Percentiles rank a stretch among this genome's conserved stretches.
phyloP scores from a whole-genome alignment of 2,888 invertebrate species.

The Leucophenga montana region DNA sequence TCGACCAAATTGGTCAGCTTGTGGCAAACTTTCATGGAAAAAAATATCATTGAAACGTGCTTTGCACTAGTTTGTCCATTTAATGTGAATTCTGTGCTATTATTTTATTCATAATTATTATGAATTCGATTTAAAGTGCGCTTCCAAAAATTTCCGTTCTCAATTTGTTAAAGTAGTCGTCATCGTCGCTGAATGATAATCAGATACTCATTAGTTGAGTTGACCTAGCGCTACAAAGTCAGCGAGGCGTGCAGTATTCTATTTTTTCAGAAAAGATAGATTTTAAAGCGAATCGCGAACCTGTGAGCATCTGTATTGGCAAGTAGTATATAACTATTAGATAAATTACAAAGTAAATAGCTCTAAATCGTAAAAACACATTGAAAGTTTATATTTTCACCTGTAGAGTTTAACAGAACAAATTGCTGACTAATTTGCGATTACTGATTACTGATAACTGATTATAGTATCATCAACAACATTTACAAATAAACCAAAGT shows the following conservation, averaged over 20 bases:
- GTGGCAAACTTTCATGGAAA: background rate
- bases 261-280: too few relatives aligned
- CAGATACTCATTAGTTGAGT: constrained; percentile 32
- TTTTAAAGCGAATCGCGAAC: too few relatives aligned
- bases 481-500: too few relatives aligned
- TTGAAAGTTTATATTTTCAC: too few relatives aligned
- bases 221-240: constrained; percentile 41
- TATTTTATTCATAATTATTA: background rate
- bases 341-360: too few relatives aligned
- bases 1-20: constrained; percentile 14
- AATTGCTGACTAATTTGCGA: too few relatives aligned
- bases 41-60: constrained; percentile 38
- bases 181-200: constrained; percentile 28
- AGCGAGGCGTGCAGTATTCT: constrained; percentile 50
- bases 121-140: background rate
- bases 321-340: too few relatives aligned
- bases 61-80: background rate
- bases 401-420: too few relatives aligned
- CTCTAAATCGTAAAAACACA: too few relatives aligned
- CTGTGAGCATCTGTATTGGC: too few relatives aligned
- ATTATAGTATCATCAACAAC: too few relatives aligned
- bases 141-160: background rate
- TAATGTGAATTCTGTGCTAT: background rate
- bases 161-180: constrained; percentile 42
- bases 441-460: too few relatives aligned